Evolutionary conservation across 2,113 vertebrate species (phyloP).

Genomic region (Chaetops frenatus): DNA sequence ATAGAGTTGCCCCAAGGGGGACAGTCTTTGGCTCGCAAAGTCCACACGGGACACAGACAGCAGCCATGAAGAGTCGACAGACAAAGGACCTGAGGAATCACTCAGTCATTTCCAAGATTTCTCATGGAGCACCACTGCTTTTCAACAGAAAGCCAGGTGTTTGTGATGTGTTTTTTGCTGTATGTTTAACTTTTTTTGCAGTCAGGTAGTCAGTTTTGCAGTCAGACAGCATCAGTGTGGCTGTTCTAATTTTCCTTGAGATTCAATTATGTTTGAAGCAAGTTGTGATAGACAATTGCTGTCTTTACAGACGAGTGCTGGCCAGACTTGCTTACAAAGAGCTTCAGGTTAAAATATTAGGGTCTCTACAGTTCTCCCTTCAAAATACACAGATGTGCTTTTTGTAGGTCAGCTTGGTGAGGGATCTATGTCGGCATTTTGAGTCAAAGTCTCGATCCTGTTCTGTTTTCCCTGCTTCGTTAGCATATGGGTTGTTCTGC

Average conservation of each 20-base stretch:
- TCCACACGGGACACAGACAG: neutral
- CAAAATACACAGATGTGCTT: neutral
- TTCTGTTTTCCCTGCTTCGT: neutral
- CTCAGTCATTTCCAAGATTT: neutral
- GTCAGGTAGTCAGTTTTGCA: neutral
- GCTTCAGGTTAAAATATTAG: neutral
- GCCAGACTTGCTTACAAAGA: neutral
- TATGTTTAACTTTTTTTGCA: neutral
- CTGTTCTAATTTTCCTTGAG: neutral
- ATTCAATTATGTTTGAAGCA: constrained; percentile 13
- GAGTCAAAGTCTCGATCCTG: neutral
- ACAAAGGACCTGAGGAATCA: neutral
- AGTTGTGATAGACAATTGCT: constrained; percentile 1
- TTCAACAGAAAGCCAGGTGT: neutral
- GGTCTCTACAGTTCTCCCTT: neutral
- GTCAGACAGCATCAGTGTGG: neutral
- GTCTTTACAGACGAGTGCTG: neutral
- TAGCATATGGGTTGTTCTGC: neutral
- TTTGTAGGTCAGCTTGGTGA: neutral
- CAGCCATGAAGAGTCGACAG: neutral
- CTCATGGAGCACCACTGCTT: neutral
- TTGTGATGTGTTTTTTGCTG: neutral
- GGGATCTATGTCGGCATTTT: neutral
- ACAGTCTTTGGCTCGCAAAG: neutral
- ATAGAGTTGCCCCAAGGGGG: neutral